Evolutionary conservation across 2,797 vertebrate genomes (phyloP).

Genomic region (Loris lydekkerianus): DNA sequence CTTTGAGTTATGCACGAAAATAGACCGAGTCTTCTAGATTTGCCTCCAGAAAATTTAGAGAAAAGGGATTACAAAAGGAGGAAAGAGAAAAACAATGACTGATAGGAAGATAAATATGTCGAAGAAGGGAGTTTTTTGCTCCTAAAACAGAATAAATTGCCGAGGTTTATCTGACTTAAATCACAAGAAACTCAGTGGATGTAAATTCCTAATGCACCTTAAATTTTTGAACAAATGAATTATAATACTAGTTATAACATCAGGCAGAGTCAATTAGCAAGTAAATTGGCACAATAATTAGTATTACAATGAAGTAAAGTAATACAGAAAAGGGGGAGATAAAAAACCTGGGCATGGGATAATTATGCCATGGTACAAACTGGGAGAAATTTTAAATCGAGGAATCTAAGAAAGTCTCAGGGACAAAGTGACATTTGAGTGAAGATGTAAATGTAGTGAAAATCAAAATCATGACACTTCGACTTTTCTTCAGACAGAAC

Average conservation of each 20-base stretch:
- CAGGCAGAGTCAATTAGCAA: background rate
- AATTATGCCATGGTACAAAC: accelerated
- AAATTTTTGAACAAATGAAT: background rate
- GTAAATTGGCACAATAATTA: background rate
- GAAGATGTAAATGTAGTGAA: background rate
- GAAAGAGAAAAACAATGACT: background rate
- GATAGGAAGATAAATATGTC: background rate
- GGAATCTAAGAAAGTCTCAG: background rate
- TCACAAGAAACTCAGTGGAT: background rate
- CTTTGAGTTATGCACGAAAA: background rate
- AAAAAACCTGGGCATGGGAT: too few species aligned
- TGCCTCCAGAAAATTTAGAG: conserved; percentile 29
- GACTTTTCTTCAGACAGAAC: background rate
- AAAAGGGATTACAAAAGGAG: background rate
- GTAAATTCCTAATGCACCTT: background rate
- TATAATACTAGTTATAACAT: background rate
- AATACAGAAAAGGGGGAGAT: background rate
- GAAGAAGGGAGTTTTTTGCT: background rate
- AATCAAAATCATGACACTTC: background rate
- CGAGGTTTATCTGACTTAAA: background rate
- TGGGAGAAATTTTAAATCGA: background rate
- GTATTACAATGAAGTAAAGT: background rate
- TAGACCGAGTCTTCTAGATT: conserved; percentile 29
- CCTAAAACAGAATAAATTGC: background rate
- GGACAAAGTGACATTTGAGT: background rate